phyloP scores from a whole-genome alignment of 2,888 invertebrate species.

The Fragum whitleyi region DNA sequence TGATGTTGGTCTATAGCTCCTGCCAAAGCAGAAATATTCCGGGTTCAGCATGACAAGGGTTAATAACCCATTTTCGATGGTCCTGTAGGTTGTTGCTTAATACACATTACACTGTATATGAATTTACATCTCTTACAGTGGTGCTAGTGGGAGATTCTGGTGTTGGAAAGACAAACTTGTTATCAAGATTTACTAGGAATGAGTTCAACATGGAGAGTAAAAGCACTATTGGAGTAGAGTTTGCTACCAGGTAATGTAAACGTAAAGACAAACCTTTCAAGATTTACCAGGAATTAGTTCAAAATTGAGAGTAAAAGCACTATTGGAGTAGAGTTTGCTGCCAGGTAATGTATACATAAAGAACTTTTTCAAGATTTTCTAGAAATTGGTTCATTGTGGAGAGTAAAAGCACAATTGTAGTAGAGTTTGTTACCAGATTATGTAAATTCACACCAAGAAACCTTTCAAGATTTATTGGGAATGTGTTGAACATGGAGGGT shows the following conservation, averaged over 20 bases:
- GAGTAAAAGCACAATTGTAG: conserved; percentile 82
- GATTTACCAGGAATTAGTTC: conserved; percentile 82
- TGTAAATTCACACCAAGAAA: conserved; percentile 82
- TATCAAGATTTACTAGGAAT: conserved; percentile 81
- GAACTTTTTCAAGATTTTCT: conserved; percentile 81
- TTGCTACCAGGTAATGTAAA: conserved; percentile 81
- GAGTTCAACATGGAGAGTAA: conserved; percentile 82
- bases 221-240: conserved; percentile 82
- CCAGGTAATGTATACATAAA: too few relatives aligned
- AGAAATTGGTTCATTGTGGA: conserved; percentile 81
- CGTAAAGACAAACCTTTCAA: conserved; percentile 81
- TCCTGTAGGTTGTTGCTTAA: too few relatives aligned
- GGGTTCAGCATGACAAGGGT: too few relatives aligned
- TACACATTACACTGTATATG: too few relatives aligned
- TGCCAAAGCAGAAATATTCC: too few relatives aligned
- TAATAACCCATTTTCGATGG: too few relatives aligned
- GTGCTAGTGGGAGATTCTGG: conserved; percentile 82
- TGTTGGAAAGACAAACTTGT: conserved; percentile 81
- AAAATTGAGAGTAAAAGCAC: conserved; percentile 81
- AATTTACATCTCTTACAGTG: conserved; percentile 70
- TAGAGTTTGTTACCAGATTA: conserved; percentile 82
- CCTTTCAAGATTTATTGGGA: conserved; percentile 80
- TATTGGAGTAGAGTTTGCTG: conserved; percentile 83
- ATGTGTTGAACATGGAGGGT: conserved; percentile 81
- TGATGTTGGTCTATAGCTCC: too few relatives aligned